Base-by-base conservation (phyloP, 2,888 invertebrate species). In the Aphodius sticticus region DNA sequence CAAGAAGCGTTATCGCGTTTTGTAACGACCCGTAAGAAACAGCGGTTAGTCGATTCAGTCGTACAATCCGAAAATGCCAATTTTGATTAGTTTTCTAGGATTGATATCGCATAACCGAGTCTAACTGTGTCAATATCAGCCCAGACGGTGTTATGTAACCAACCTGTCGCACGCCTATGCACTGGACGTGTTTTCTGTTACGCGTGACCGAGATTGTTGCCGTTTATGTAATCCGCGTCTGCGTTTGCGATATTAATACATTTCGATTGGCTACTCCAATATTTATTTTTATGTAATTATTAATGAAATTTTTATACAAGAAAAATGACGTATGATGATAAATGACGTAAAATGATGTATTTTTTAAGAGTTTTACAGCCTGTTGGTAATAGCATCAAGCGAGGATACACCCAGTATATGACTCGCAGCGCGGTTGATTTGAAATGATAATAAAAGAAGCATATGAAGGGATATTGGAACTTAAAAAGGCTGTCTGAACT, bases 61-160 rank as follows among this genome's bases (percentile, higher is more conserved):
- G 53, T 7, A 53, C 53, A 53, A 53, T 7, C 12, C 53, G 53
- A 53, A 53, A 53, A 53, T 53, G 53, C 53, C 53, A 53, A 53
- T 53, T 53, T 53, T 5, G 53, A 53, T 53, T 53, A 7, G 53
- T 7, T 53, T 53, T 53, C 4, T 53, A 0, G 53, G 53, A 53
- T 12, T 12, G 53, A 53, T 53, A 53, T 53, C 53, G 53, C 53
- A 53, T 53, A 53, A 53, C 53, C 53, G 53, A 3, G 53, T 0
- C 37, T 74, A 74, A 74, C 37, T 74, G 37, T 74, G 74, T 74
- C 74, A 74, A 35, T 74, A 74, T 74, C 74, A 74, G 74, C 26
- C 74, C 74, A 74, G 74, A 74, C 74, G 74, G 9, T 7, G 74
- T 74, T 74, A 74, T 35, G 15, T 74, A 74, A 74, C 35, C 74